Evolutionary conservation across 2,113 vertebrate genomes (phyloP).

Genomic region (Phalacrocorax pelagicus): DNA sequence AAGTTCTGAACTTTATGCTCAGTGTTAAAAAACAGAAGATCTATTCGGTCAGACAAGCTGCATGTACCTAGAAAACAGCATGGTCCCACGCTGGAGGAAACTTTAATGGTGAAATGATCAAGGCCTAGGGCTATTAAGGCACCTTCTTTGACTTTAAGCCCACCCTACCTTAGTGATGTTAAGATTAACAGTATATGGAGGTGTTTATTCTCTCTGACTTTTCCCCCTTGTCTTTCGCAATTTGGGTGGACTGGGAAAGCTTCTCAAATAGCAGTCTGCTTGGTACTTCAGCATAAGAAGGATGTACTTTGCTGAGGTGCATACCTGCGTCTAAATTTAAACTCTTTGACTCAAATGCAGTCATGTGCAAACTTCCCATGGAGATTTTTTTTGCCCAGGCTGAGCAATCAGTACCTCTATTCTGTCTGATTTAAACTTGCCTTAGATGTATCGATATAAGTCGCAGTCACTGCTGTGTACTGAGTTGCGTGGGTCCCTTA

Average conservation of each 20-base stretch:
- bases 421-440: not conserved
- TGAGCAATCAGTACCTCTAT: not conserved
- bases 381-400: not conserved
- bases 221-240: not conserved
- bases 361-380: not conserved
- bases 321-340: not conserved
- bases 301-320: not conserved
- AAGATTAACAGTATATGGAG: not conserved
- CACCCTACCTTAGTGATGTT: not conserved
- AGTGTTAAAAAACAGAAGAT: not conserved
- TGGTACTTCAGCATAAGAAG: not conserved
- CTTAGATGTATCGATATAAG: not conserved
- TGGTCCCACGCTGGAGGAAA: not conserved
- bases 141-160: not conserved
- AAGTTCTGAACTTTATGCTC: not conserved
- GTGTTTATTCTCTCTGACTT: not conserved
- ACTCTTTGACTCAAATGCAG: not conserved
- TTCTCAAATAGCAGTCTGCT: not conserved
- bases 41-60: not conserved
- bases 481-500: not conserved
- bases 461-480: not conserved
- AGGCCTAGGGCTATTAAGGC: not conserved
- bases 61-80: not conserved
- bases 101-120: not conserved
- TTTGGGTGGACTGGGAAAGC: not conserved